Percentiles rank a stretch among this genome's conserved stretches.
Evolutionary conservation across 2,113 vertebrate species (phyloP).

Genomic region (Uropsilus gracilis): DNA sequence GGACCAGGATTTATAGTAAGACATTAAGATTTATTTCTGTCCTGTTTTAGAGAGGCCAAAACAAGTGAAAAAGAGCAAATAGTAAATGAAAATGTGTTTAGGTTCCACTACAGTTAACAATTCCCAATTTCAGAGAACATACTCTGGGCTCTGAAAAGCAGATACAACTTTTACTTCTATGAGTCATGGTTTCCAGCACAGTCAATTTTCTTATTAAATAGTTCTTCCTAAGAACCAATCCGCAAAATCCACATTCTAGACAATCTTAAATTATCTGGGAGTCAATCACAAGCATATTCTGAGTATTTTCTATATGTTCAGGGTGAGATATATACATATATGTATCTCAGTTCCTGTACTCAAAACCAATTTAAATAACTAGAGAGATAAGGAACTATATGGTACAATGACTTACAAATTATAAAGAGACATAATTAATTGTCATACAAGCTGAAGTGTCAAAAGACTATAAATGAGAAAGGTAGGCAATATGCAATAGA

Average conservation of each 20-base stretch:
- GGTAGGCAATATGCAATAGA: not conserved
- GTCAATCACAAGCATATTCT: not conserved
- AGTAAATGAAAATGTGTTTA: not conserved
- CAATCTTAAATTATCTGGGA: not conserved
- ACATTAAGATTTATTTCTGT: not conserved
- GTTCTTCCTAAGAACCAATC: not conserved
- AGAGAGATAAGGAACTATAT: not conserved
- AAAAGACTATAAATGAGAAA: not conserved
- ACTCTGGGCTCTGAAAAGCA: not conserved
- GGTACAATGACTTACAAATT: not conserved
- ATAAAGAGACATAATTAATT: not conserved
- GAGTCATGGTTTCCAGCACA: not conserved
- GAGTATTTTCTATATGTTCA: not conserved
- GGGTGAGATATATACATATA: no score
- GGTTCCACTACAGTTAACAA: not conserved
- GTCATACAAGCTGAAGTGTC: not conserved
- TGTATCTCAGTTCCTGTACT: not conserved
- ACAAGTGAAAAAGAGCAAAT: not conserved
- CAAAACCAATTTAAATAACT: not conserved
- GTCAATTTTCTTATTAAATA: not conserved
- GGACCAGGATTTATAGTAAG: not conserved
- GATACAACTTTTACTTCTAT: not conserved
- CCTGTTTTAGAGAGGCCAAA: not conserved
- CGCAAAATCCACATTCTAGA: not conserved
- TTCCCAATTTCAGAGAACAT: not conserved